Conservation (phyloP, 2,797 vertebrate species). For the Australoheros facetus region DNA sequence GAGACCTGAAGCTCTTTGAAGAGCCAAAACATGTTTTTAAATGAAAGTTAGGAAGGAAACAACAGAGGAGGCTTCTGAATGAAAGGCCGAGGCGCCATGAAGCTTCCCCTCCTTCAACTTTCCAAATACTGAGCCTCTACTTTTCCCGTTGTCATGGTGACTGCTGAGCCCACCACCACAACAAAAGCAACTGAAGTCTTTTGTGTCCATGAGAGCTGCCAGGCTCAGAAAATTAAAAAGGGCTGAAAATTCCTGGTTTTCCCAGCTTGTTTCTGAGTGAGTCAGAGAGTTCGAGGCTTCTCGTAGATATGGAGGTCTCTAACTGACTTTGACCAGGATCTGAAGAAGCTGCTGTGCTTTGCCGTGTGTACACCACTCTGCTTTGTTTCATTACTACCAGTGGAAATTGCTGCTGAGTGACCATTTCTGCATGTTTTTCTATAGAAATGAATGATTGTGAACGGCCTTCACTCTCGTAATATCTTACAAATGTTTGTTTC, state of each 20-base stretch:
- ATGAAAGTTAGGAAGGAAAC: constrained; percentile 7
- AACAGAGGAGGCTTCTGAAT: constrained; percentile 12
- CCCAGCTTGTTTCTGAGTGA: constrained; percentile 11
- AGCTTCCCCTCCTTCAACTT: constrained; percentile 54
- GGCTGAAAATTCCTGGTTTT: constrained; percentile 55
- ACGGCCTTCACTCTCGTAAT: not conserved
- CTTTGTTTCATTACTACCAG: not conserved
- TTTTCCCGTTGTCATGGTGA: constrained; percentile 67
- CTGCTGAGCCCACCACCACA: constrained; percentile 49
- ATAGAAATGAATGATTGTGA: not conserved
- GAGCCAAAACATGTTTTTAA: constrained; percentile 34
- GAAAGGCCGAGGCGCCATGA: constrained; percentile 47
- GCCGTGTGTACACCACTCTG: no score
- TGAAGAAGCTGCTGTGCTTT: no score
- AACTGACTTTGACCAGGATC: not conserved
- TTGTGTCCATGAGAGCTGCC: constrained; percentile 64
- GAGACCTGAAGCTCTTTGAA: not conserved
- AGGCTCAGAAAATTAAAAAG: constrained; percentile 62
- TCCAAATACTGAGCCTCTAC: constrained; percentile 59
- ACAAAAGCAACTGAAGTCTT: constrained; percentile 69
- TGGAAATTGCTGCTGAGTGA: no score
- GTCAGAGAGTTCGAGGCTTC: not conserved
- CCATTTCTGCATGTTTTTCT: no score
- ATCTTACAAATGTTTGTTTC: not conserved
- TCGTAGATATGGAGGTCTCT: not conserved